phyloP scores from a whole-genome alignment of 2,113 vertebrate genomes.

The Xyliphius kryptos region DNA sequence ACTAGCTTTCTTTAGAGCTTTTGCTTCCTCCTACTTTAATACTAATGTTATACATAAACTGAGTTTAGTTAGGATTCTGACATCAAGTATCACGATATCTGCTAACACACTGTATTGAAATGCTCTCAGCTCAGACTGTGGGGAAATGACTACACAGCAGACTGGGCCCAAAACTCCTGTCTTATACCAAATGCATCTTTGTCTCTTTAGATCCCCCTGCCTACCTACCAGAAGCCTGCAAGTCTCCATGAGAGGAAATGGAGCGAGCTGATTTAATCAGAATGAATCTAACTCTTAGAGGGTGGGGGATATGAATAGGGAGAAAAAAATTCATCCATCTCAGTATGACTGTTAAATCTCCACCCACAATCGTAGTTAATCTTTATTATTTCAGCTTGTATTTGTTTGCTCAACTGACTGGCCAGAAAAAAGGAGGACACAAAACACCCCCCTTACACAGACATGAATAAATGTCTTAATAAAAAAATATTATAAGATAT shows the following conservation, averaged over 20 bases:
- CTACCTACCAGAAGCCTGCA: conserved; percentile 7
- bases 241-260: conserved; percentile 11
- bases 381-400: conserved; percentile 59
- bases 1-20: conserved; percentile 20
- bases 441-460: conserved; percentile 31
- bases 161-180: background rate
- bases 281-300: conserved; percentile 38
- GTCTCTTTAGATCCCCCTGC: conserved; percentile 25
- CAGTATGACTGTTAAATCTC: conserved; percentile 47
- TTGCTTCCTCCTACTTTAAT: conserved; percentile 13
- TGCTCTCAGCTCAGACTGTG: conserved; percentile 3
- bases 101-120: conserved; percentile 6
- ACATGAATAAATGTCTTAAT: conserved; percentile 17
- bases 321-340: conserved; percentile 41
- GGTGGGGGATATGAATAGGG: conserved; percentile 37
- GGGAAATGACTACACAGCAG: conserved; percentile 11
- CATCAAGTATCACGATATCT: conserved; percentile 20
- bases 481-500: conserved; percentile 22
- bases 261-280: conserved; percentile 41
- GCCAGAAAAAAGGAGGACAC: conserved; percentile 18
- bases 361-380: conserved; percentile 50
- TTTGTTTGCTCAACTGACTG: conserved; percentile 14
- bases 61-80: conserved; percentile 20
- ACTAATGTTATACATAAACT: conserved; percentile 21
- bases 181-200: conserved; percentile 15